Base-by-base conservation (phyloP, 2,113 vertebrate species). In the Rhizomys pruinosus region DNA sequence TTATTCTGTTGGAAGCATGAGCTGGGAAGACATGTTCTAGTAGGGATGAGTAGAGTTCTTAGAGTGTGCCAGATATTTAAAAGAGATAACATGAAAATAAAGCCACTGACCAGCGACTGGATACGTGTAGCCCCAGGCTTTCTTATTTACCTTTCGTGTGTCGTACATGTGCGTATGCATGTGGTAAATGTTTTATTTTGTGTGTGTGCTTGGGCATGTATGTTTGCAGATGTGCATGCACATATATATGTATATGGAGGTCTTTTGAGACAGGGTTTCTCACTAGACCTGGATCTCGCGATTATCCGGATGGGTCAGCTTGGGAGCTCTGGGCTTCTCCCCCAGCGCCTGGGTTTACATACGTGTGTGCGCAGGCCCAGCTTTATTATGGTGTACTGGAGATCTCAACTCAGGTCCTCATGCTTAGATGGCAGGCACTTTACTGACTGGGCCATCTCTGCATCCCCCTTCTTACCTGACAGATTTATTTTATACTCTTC, bases 1-100 rank as follows among this genome's bases (percentile, higher is more conserved):
- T 92, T 80, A 66, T 93, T 66, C 42, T 93, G 13, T 78, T 92
- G 63, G n/a, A 73, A 86, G 15, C 74, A 19, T n/a, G 57, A 82
- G 8, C 17, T 0, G 85, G 15, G 17, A 20, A 44, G 55, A 37
- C 5, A 23, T 81, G 55, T 71, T 68, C 29, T 13, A 7, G 47
- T 6, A 81, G 47, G 34, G 39, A 69, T 47, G 34, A 29, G 13
- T 52, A 17, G n/a, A 90, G 13, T n/a, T 37, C 34, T 42, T 59
- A 61, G n/a, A 55, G 27, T 59, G 37, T 61, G 64, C 81, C 73
- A 29, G 8, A 68, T 77, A 95, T 90, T 64, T 74, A 29, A 77
- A 88, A 88, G 78, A 72, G 10, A 47, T 7, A 0, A 57, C 25
- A 2, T 37, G 34, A 32, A 59, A 86, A 42, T 22, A 89, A 27